These are phyloP conservation scores for Thalassaphorura encarpata DNA, from an alignment of 1,140 invertebrate species.

Conservation along the genomic window DNA sequence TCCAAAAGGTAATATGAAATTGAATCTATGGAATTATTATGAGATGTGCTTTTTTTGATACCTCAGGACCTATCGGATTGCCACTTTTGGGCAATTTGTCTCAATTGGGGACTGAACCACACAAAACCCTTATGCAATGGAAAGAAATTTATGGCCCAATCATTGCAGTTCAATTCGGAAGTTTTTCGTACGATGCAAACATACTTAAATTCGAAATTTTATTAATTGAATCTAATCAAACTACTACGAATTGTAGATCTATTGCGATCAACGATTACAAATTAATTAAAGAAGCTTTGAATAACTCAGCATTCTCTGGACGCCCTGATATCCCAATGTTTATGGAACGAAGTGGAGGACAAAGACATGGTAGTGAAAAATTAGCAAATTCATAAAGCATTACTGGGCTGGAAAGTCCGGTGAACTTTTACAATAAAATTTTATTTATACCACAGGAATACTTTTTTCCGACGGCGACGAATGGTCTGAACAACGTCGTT, in stretches of 20 bases:
- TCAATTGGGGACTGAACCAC: not conserved
- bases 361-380: too few relatives aligned
- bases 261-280: conserved; percentile 9
- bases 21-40: too few relatives aligned
- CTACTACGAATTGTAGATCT: not conserved
- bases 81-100: conserved; percentile 3
- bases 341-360: too few relatives aligned
- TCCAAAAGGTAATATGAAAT: too few relatives aligned
- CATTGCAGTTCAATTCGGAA: conserved; percentile 1
- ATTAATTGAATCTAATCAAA: not conserved
- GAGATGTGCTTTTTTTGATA: too few relatives aligned
- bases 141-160: conserved; percentile 2
- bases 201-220: not conserved
- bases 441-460: conserved; percentile 1
- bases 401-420: not conserved
- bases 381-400: too few relatives aligned
- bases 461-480: conserved; percentile 11
- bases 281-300: not conserved
- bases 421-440: not conserved
- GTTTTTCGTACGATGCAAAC: conserved; percentile 1
- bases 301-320: not conserved
- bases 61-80: conserved; percentile 1
- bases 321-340: too few relatives aligned
- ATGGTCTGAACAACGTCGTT: conserved; percentile 17
- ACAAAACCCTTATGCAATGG: not conserved